These are phyloP conservation scores for Nymphalis polychloros DNA, from an alignment of 2,888 invertebrate genomes.

Conservation along the genomic window DNA sequence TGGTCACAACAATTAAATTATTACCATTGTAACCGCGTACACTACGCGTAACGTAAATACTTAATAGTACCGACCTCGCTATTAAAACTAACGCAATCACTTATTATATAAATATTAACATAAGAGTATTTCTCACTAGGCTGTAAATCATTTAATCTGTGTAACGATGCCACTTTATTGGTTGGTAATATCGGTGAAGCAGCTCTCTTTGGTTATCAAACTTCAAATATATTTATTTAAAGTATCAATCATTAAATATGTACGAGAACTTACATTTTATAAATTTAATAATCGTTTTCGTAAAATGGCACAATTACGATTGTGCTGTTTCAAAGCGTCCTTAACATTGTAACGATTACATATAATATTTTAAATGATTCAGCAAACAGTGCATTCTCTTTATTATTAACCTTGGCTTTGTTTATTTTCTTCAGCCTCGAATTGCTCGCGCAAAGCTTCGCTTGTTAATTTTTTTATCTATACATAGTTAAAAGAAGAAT, in stretches of 20 bases:
- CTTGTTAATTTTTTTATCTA: background rate
- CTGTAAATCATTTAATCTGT: no score
- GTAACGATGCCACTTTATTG: no score
- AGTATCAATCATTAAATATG: no score
- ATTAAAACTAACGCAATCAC: background rate
- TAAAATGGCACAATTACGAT: no score
- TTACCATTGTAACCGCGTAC: slow-evolving; percentile 46
- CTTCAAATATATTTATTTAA: no score
- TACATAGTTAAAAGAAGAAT: background rate
- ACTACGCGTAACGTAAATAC: slow-evolving; percentile 2
- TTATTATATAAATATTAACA: slow-evolving; percentile 3
- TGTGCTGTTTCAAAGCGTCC: background rate
- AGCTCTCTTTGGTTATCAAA: no score
- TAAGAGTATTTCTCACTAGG: no score
- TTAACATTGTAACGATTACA: slow-evolving; percentile 2
- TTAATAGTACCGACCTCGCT: background rate
- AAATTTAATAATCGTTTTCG: no score
- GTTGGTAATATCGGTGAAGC: no score
- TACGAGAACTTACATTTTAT: no score
- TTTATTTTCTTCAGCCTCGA: slow-evolving; percentile 6
- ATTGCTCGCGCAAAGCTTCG: background rate
- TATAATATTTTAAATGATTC: background rate
- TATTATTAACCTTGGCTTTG: slow-evolving; percentile 7
- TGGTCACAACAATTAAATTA: slow-evolving; percentile 61
- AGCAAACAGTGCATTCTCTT: slow-evolving; percentile 3